Base-by-base conservation (phyloP, 2,888 invertebrate genomes). In the Brachypalpus laphriformis region DNA sequence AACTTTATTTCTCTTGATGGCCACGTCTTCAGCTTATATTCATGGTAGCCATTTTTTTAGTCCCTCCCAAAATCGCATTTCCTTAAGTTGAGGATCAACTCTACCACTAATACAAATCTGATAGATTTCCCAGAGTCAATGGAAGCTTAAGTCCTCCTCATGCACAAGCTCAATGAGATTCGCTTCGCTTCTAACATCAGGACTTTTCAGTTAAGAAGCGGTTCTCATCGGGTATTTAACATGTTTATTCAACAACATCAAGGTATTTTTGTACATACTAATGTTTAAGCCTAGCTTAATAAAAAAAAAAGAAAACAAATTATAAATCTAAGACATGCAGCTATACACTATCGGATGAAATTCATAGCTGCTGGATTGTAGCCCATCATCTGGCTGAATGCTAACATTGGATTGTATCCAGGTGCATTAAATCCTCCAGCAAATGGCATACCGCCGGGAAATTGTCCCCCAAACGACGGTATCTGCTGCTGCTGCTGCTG, bases 341-440 rank as follows among this genome's bases (percentile, higher is more conserved):
- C 7, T 40, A 47, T 7, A 59, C 54, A 59, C 54, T 82, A 86
- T 18, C n/a, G 47, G 18, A 22, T 42, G 6, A 80, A 82, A 75
- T 86, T 83, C 75, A 86, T 74, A 1, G 74, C 20, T 1, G 25
- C 2, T 25, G 77, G 76, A 51, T 66, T 63, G 16, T 42, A 72
- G 3, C 77, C 68, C 77, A 83, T 78, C 83, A 87, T 78, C 25
- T 78, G 83, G 8, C 37, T 75, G 11, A 80, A 87, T 4, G 81
- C 85, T 8, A 87, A 1, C 83, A 87, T 78, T 34, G 83, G 86
- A n/a, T 87, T 87, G 28, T 18, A 83, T 16, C 49, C 78, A 3
- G 70, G 37, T 0, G 34, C 20, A 63, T 82, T 88, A n/a, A 77
- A 82, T 18, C 16, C 42, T 0, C 37, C 65, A 8, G 18, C 4